Conservation (phyloP, 2,888 invertebrate species). For the Blomia tropicalis region DNA sequence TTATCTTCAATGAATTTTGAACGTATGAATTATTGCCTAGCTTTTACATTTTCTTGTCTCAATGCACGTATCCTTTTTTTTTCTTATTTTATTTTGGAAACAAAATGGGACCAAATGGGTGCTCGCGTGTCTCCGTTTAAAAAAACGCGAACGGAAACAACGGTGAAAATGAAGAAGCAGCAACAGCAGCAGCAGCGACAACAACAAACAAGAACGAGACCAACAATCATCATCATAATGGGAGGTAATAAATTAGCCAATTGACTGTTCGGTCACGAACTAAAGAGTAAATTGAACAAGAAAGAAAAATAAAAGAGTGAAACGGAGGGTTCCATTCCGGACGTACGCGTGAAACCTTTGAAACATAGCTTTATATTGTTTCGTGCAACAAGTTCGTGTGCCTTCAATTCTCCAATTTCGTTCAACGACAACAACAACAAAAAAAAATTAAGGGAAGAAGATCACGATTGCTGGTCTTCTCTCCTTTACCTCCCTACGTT, state of each 20-base stretch:
- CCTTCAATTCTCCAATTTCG: too few relatives aligned
- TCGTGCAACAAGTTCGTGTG: too few relatives aligned
- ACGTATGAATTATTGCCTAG: neutral
- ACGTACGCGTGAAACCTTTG: too few relatives aligned
- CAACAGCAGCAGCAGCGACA: too few relatives aligned
- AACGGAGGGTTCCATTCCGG: too few relatives aligned
- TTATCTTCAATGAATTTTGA: too few relatives aligned
- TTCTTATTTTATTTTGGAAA: neutral
- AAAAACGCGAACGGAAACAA: neutral
- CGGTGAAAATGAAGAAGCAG: neutral
- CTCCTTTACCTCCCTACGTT: too few relatives aligned
- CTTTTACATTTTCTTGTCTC: too few relatives aligned
- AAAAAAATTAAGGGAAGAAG: neutral
- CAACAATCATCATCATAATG: slow-evolving; percentile 11
- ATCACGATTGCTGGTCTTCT: neutral
- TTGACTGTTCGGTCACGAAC: neutral
- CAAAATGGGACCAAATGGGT: neutral
- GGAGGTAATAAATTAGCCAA: slow-evolving; percentile 10
- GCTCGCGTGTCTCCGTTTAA: neutral
- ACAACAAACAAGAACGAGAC: too few relatives aligned
- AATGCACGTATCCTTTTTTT: too few relatives aligned
- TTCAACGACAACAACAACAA: neutral
- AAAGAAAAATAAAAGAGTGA: neutral
- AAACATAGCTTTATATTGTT: too few relatives aligned
- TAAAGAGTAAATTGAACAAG: neutral